Percentiles rank a stretch among this genome's conserved stretches.
phyloP scores from a whole-genome alignment of 2,888 invertebrate genomes.

The Leptopilina syphax region DNA sequence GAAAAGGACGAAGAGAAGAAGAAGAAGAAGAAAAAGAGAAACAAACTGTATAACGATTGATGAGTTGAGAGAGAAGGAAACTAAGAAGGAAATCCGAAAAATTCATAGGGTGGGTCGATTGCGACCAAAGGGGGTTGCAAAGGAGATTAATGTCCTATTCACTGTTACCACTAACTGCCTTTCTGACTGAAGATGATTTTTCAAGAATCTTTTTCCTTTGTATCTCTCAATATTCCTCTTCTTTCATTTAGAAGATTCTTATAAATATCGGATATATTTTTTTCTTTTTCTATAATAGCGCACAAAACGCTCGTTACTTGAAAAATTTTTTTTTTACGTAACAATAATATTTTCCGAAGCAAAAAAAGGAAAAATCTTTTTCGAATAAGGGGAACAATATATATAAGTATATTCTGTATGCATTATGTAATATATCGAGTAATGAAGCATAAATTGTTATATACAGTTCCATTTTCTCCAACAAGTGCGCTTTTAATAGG shows the following conservation, averaged over 20 bases:
- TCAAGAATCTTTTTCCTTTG: constrained; percentile 30
- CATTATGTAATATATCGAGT: not conserved
- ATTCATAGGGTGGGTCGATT: constrained; percentile 18
- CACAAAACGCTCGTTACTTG: not conserved
- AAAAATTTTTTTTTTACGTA: not conserved
- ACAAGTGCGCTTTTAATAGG: not conserved
- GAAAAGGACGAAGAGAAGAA: constrained; percentile 41
- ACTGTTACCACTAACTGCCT: constrained; percentile 25
- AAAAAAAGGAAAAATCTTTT: not conserved
- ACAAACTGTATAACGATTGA: constrained; percentile 60
- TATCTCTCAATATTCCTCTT: constrained; percentile 30
- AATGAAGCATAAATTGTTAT: not conserved
- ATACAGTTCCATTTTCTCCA: not conserved
- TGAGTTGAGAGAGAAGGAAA: constrained; percentile 43
- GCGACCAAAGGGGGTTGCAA: constrained; percentile 25
- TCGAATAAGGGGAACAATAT: not conserved
- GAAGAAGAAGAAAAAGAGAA: constrained; percentile 45
- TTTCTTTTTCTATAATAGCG: not conserved
- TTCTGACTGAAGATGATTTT: constrained; percentile 26
- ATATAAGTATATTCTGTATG: not conserved
- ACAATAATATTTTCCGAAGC: not conserved
- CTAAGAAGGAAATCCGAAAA: constrained; percentile 38
- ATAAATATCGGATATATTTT: not conserved
- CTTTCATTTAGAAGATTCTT: not conserved
- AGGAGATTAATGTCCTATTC: constrained; percentile 36